Evolutionary conservation across 2,888 invertebrate species (phyloP), one percentile per base, ranked within the genome.

Genomic region (Hemicrepidius hirtus): DNA sequence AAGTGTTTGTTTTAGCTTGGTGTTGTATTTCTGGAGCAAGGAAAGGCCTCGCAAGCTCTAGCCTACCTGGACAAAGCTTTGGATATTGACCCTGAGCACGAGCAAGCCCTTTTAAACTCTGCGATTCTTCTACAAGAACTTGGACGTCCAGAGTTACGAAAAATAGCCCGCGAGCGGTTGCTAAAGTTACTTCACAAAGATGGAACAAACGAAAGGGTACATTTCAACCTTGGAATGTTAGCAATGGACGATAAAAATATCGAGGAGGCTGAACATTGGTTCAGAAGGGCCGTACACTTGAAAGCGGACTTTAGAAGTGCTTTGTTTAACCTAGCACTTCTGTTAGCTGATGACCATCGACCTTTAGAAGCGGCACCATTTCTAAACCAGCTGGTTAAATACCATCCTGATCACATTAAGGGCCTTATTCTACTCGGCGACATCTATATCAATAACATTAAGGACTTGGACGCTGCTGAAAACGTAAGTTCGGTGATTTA

Each of bases 141-240:
- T 68, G 96, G 96, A 0, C 91, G 95, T 0, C 92, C 92, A 0
- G 94, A 95, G 81, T 87, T 95, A 70, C 89, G 96, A 71, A 93
- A 93, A 84, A 89, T 95, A 18, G 96, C 96, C 0, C 88, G 93
- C 67, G 93, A 95, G 81, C 89, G 98, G 62, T 90, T 98, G 2
- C 88, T 95, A 41, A 94, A 95, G 82, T 89, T 98, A 37, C 88
- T 97, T 55, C 91, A 93, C 79, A 93, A 94, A 84, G 91, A 92
- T 78, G 88, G 91, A 0, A 92, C 92, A 71, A 97, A 98, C 85
- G 97, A 97, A 84, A 91, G 97, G 73, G 94, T 97, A 4, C 96
- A 95, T 86, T 98, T 98, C 87, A 97, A 98, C 88, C 89, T 97
- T 66, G 98, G 97, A 76, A 98, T 98, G 98, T 88, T 98, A 50